These are phyloP conservation scores for Anaspis maculata DNA, from an alignment of 2,888 invertebrate genomes.

Conservation along the genomic window DNA sequence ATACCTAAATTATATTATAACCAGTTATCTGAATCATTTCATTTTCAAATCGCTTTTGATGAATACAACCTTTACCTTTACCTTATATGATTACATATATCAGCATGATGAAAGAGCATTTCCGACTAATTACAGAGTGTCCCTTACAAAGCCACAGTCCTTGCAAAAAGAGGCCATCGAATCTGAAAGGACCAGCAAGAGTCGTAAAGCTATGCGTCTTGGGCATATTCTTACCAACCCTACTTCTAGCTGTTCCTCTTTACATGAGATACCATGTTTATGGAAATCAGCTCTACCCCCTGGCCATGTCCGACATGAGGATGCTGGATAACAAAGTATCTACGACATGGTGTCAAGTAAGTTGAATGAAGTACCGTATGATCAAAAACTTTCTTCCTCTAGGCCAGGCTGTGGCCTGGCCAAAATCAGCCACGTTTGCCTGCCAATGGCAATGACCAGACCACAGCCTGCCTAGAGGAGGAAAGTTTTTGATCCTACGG, in stretches of 20 bases:
- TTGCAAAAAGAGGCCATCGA: constrained; percentile 20
- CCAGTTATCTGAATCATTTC: too few relatives aligned
- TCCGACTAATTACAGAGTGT: constrained; percentile 29
- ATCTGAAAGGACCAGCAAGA: constrained; percentile 48
- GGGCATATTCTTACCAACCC: constrained; percentile 57
- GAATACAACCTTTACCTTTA: too few relatives aligned
- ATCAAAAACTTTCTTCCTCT: too few relatives aligned
- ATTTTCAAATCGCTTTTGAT: too few relatives aligned
- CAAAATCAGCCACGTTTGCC: too few relatives aligned
- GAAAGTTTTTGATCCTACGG: too few relatives aligned
- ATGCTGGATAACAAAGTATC: constrained; percentile 66
- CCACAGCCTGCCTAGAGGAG: too few relatives aligned
- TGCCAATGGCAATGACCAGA: too few relatives aligned
- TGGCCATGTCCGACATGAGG: constrained; percentile 69
- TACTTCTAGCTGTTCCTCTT: constrained; percentile 58
- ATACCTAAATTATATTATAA: too few relatives aligned
- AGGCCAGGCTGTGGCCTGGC: too few relatives aligned
- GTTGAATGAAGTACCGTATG: constrained; percentile 8
- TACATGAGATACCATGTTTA: constrained; percentile 65
- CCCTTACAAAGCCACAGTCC: constrained; percentile 22
- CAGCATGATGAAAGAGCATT: too few relatives aligned
- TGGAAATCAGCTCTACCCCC: constrained; percentile 61
- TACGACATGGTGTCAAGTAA: constrained; percentile 74
- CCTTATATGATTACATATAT: too few relatives aligned
- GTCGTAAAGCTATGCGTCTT: constrained; percentile 54